Conservation (phyloP, 2,797 vertebrate species). For the Salmo trutta region DNA sequence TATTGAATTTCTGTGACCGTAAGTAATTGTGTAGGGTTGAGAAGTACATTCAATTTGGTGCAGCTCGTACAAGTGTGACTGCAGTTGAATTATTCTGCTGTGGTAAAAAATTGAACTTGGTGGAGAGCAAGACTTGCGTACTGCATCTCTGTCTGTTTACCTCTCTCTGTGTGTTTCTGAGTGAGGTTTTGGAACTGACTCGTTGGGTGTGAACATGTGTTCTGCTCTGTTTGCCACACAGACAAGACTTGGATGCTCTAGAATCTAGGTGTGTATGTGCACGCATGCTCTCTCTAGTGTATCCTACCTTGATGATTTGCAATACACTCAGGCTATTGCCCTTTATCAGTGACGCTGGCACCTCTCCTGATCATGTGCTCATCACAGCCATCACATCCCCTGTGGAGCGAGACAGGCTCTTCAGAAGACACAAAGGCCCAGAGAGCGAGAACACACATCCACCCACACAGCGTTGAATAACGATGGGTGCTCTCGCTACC, state of each 20-base stretch:
- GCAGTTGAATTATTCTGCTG: not conserved
- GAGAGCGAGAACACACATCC: not conserved
- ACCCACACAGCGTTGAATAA: not conserved
- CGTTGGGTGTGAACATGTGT: constrained; percentile 12
- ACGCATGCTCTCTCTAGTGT: too few species aligned
- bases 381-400: not conserved
- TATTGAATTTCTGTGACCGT: not conserved
- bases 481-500: not conserved
- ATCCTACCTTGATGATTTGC: too few species aligned
- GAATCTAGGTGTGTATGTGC: constrained; percentile 3
- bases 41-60: not conserved
- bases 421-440: not conserved
- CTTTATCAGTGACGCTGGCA: too few species aligned
- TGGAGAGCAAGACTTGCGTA: not conserved
- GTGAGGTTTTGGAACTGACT: constrained; percentile 15
- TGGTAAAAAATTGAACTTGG: not conserved
- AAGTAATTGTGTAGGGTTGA: not conserved
- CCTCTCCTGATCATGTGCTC: not conserved
- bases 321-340: too few species aligned
- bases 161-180: constrained; percentile 4
- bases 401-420: not conserved
- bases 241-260: not conserved
- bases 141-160: not conserved
- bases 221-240: not conserved
- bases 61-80: not conserved